These are phyloP conservation scores for Grus americana DNA, from an alignment of 2,113 vertebrate genomes.

Conservation along the genomic window DNA sequence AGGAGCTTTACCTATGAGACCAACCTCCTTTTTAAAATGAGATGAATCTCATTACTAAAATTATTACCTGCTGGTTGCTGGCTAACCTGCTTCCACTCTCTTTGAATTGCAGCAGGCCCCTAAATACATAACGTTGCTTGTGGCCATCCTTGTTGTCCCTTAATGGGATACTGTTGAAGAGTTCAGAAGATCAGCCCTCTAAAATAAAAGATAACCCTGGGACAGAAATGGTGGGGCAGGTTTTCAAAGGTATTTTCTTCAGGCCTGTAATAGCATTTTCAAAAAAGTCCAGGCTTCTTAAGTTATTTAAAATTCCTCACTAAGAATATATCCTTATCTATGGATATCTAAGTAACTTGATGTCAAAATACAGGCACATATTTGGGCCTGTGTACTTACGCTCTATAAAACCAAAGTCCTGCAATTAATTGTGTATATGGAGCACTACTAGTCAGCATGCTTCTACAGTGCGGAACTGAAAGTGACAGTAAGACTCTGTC, in stretches of 20 bases:
- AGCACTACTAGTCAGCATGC: not conserved
- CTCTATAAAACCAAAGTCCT: not conserved
- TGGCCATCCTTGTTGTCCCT: not conserved
- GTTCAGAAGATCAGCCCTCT: not conserved
- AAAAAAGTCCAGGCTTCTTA: not conserved
- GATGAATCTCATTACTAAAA: constrained; percentile 28
- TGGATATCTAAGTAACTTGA: not conserved
- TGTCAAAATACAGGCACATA: not conserved
- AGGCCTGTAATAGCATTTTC: not conserved
- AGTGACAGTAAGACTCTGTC: not conserved
- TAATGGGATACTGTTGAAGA: not conserved
- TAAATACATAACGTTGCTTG: not conserved
- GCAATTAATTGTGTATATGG: not conserved
- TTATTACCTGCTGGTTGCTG: constrained; percentile 2
- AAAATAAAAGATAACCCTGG: not conserved
- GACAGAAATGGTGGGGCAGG: not conserved
- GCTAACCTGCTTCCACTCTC: not conserved
- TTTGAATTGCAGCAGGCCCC: not conserved
- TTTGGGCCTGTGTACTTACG: not conserved
- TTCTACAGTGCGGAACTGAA: not conserved
- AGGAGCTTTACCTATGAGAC: not conserved
- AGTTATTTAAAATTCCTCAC: not conserved
- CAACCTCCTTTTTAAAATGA: constrained; percentile 21
- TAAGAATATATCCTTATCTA: not conserved
- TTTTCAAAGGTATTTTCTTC: not conserved